Base-by-base conservation (phyloP, 2,113 vertebrate genomes). In the Macroglossus sobrinus region DNA sequence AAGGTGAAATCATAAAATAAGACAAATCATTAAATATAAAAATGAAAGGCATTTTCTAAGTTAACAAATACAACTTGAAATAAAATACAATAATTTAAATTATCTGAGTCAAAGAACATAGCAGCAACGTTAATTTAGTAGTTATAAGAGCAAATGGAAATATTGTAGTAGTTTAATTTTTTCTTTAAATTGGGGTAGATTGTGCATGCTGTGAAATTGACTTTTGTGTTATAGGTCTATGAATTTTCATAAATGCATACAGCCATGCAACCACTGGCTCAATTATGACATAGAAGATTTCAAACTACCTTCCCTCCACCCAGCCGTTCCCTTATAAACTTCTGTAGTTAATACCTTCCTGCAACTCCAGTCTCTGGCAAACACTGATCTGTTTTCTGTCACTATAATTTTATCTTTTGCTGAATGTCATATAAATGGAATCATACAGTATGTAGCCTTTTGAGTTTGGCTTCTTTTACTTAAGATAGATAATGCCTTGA, bases 261-360 rank as follows among this genome's bases (percentile, higher is more conserved):
- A 82, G 5, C 14, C 18, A 35, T 47, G 12, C 57, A 59, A 22
- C 13, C 1, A 64, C 24, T 3, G 80, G 15, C 1, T 82, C 21
- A 57, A 13, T 22, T 9, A 64, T 45, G 35, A 47, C 38, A 38
- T 3, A 43, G 13, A 55, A n/a, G 15, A 33, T 1, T 45, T n/a
- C 11, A 4, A 40, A 43, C 3, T 26, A 1, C 8, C 16, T 4
- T 43, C 38, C 4, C 2, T 22, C 30, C 12, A 74, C 22, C 10
- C 1, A 13, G 0, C 1, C 24, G 14, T 50, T 47, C 4, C 13
- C 4, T 85, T 45, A 4, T n/a, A 0, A 4, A 71, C 6, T 19
- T 66, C 22, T 63, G 3, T 10, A 33, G 7, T 33, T 33, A 55
- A 26, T 0, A 0, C 1, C 10, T 59, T 33, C 16, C 5, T 1